Conservation (phyloP, 2,797 vertebrate genomes). For the Sylvilagus floridanus region DNA sequence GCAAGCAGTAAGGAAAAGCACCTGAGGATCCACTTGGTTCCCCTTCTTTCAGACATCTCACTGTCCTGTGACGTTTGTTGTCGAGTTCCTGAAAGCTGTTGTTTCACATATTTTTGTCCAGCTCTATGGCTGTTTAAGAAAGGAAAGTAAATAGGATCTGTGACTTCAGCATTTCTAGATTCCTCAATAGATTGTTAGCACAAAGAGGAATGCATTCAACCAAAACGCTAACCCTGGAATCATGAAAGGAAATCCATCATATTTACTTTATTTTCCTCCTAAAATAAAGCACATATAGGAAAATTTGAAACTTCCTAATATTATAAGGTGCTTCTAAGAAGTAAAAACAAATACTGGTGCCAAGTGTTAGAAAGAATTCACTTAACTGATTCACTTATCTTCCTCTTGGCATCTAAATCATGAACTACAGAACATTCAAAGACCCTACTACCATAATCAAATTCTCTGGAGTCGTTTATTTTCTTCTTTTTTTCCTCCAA, state of each 20-base stretch:
- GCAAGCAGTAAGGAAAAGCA: neutral
- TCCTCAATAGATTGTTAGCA: neutral
- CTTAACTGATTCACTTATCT: neutral
- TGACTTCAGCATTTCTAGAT: neutral
- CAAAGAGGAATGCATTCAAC: neutral
- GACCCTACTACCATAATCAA: neutral
- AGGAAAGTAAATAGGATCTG: neutral
- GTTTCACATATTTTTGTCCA: neutral
- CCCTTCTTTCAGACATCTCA: neutral
- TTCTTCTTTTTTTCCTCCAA: neutral
- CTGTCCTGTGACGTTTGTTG: neutral
- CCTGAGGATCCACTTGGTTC: neutral
- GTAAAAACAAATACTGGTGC: neutral
- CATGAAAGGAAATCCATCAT: neutral
- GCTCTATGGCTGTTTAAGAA: neutral
- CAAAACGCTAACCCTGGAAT: neutral
- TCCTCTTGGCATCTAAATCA: neutral
- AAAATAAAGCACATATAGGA: neutral
- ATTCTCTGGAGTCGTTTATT: neutral
- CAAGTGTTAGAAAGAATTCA: slow-evolving; percentile 11
- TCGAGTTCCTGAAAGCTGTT: too few species aligned
- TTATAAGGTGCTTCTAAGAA: neutral
- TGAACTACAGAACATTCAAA: neutral
- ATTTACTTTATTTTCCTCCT: neutral
- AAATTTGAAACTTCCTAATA: neutral